phyloP scores from a whole-genome alignment of 2,888 invertebrate genomes.

The Apocheima hispidaria region DNA sequence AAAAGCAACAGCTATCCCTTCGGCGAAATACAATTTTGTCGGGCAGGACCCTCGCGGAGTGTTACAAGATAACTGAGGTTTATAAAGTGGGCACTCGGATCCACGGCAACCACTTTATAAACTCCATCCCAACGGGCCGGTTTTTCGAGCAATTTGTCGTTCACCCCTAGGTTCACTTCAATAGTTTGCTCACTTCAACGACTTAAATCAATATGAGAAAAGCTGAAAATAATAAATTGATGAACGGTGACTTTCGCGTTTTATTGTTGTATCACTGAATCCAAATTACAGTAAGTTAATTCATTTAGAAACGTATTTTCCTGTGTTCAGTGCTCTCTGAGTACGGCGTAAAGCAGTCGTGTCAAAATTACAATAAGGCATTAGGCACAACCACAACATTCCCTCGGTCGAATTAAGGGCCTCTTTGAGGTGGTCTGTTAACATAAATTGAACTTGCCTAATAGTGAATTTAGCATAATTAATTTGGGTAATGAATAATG shows the following conservation, averaged over 20 bases:
- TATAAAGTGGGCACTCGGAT: conserved; percentile 45
- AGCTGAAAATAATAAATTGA: too few species aligned
- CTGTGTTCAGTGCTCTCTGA: neutral
- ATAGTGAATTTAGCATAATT: neutral
- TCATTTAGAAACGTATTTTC: neutral
- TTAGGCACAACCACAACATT: conserved; percentile 10
- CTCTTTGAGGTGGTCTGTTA: neutral
- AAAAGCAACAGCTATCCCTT: conserved; percentile 57
- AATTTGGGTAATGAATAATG: neutral
- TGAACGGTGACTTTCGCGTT: too few species aligned
- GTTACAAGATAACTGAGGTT: conserved; percentile 57
- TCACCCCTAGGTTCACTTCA: conserved; percentile 48
- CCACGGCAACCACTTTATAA: conserved; percentile 57
- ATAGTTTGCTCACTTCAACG: conserved; percentile 50
- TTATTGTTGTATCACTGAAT: too few species aligned
- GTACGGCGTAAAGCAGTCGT: neutral
- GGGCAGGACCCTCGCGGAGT: conserved; percentile 58
- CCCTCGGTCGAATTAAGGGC: neutral
- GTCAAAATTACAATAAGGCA: conserved; percentile 3
- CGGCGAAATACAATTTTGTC: conserved; percentile 66
- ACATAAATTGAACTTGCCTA: conserved; percentile 1
- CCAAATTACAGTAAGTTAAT: neutral
- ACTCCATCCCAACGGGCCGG: conserved; percentile 55
- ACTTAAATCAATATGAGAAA: conserved; percentile 11
- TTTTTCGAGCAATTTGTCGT: conserved; percentile 56